Evolutionary conservation across 2,888 invertebrate genomes (phyloP).

Genomic region (Orthosia gothica): DNA sequence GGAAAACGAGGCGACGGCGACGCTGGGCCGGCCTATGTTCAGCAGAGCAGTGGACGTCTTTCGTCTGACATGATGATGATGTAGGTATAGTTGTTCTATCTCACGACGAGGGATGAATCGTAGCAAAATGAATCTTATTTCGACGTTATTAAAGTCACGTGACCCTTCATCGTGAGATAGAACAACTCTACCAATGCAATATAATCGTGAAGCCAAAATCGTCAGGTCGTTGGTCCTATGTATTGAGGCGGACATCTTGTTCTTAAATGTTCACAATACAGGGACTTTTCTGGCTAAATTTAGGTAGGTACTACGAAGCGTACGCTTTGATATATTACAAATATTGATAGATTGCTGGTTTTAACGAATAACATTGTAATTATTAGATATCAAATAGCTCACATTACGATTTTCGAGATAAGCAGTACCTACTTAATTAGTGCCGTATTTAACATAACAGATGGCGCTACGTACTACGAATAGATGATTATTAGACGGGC

Average conservation of each 20-base stretch:
- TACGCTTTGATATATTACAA: neutral
- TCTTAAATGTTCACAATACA: neutral
- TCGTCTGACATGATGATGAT: too few relatives aligned
- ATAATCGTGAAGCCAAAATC: neutral
- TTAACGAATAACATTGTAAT: neutral
- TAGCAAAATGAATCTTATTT: too few relatives aligned
- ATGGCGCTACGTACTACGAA: slow-evolving; percentile 38
- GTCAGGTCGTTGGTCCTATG: neutral
- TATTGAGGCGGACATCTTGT: neutral
- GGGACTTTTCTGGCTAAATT: neutral
- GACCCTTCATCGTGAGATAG: too few relatives aligned
- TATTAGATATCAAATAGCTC: neutral
- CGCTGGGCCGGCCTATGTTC: too few relatives aligned
- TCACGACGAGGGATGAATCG: too few relatives aligned
- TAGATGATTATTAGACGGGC: too few relatives aligned
- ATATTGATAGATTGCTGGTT: neutral
- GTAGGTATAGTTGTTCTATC: too few relatives aligned
- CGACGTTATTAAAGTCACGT: too few relatives aligned
- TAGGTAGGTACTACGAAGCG: neutral
- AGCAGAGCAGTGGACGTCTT: too few relatives aligned
- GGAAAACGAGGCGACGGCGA: too few relatives aligned
- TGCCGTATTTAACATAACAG: slow-evolving; percentile 21
- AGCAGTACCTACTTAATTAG: neutral
- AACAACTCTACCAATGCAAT: too few relatives aligned
- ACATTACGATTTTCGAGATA: slow-evolving; percentile 6